Percentiles rank a stretch among this genome's conserved stretches.
These are phyloP conservation scores for Pseudeuparius sepicola DNA, from an alignment of 2,888 invertebrate genomes.

Conservation along the genomic window DNA sequence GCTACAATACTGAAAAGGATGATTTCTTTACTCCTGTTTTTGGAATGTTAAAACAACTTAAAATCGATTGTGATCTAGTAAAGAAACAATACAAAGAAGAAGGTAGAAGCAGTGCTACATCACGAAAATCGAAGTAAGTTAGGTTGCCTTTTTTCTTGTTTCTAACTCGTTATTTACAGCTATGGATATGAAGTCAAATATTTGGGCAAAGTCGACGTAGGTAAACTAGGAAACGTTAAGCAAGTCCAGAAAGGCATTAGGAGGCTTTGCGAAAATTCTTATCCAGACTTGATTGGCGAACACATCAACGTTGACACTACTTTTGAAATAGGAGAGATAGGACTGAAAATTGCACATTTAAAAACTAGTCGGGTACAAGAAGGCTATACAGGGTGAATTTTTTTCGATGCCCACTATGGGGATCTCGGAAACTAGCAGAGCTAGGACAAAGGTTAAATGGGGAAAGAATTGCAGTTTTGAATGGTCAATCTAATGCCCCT, in stretches of 20 bases:
- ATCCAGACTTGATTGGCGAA: slow-evolving; percentile 27
- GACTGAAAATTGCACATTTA: slow-evolving; percentile 36
- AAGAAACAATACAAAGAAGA: slow-evolving; percentile 20
- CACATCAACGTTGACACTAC: too few relatives aligned
- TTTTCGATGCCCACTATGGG: too few relatives aligned
- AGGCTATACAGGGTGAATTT: too few relatives aligned
- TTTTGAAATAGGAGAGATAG: slow-evolving; percentile 46
- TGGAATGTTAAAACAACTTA: slow-evolving; percentile 29
- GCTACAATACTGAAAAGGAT: slow-evolving; percentile 35
- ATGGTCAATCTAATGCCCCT: too few relatives aligned
- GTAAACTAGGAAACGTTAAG: slow-evolving; percentile 42
- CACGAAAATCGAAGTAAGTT: too few relatives aligned
- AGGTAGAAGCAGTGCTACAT: too few relatives aligned
- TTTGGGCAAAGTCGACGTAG: slow-evolving; percentile 42
- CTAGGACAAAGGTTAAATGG: too few relatives aligned
- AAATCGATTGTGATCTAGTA: slow-evolving; percentile 28
- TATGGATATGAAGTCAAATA: slow-evolving; percentile 40
- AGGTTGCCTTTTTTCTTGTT: too few relatives aligned
- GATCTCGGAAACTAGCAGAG: too few relatives aligned
- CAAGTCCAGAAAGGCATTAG: slow-evolving; percentile 43
- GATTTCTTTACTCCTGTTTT: slow-evolving; percentile 42
- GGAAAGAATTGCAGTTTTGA: too few relatives aligned
- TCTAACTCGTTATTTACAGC: too few relatives aligned
- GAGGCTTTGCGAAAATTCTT: slow-evolving; percentile 25
- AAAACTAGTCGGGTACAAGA: too few relatives aligned